Base-by-base conservation (phyloP, 2,888 invertebrate species). In the Amphimallon solstitiale region DNA sequence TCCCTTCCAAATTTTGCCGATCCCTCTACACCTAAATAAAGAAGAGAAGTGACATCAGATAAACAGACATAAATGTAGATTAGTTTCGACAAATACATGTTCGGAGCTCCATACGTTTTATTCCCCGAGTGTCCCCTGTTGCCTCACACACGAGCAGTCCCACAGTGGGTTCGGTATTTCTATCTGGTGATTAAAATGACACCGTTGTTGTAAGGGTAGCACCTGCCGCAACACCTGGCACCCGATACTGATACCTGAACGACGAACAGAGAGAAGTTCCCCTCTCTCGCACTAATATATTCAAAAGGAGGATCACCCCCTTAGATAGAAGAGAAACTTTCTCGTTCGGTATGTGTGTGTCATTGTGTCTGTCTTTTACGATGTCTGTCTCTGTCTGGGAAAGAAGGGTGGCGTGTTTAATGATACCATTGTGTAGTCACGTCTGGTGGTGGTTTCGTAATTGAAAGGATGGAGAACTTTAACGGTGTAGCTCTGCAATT, bases 221-320 rank as follows among this genome's bases (percentile, higher is more conserved):
- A 68, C 63, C 68, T 68, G 68, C 65, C 65, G 59, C 56, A 60
- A 40, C 68, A 63, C 65, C 68, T 63, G 68, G 65, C 54, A 54
- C 35, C 49, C 43, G 54, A 65, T 60, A 48, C 21, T 49, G 62
- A 65, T 63, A 65, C 54, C 61, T 52, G 54, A 65, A 60, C 43
- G 48, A 40, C 48, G 21, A 29, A 23, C 2, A 5, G 3, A 23
- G 23, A 23, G 23, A 23, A 29, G 9, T 15, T 35, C 48, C 21
- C 48, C 48, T 51, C 23, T 48, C 29, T 29, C 12, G 14, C 35
- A 35, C 56, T 66, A 63, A 63, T 68, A 63, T 68, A 68, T 68
- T 68, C 63, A 68, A 63, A 63, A 52, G 66, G 62, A 52, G 66
- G 62, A 63, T 63, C 45, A 15, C 46, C 54, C 54, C 61, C 21